Conservation (phyloP, 2,888 invertebrate genomes). For the Asteroscopus sphinx region DNA sequence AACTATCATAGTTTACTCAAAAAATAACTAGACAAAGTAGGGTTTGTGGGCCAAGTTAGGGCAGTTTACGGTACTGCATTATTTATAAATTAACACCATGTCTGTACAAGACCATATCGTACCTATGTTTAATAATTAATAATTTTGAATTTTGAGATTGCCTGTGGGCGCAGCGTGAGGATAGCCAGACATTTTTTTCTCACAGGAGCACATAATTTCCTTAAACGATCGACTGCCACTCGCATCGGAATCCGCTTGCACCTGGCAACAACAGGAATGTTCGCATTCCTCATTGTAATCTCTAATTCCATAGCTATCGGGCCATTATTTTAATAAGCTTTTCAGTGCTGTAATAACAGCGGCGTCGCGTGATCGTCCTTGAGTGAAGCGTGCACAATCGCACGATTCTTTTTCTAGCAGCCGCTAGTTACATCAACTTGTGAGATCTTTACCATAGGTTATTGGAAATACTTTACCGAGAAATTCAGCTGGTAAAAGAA, state of each 20-base stretch:
- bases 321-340: conserved; percentile 79
- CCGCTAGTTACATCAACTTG: conserved; percentile 65
- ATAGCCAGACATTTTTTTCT: conserved; percentile 43
- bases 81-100: no score
- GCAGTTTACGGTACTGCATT: no score
- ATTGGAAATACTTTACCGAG: conserved; percentile 63
- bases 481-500: conserved; percentile 53
- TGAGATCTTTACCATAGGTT: conserved; percentile 60
- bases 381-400: conserved; percentile 74
- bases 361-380: conserved; percentile 80
- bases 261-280: conserved; percentile 73
- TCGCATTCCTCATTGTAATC: conserved; percentile 76
- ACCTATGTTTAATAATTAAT: no score
- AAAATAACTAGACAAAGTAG: no score
- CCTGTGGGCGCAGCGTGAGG: conserved; percentile 15
- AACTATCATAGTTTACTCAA: no score
- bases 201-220: conserved; percentile 59
- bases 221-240: conserved; percentile 57
- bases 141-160: no score
- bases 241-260: conserved; percentile 58
- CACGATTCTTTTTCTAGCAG: conserved; percentile 74
- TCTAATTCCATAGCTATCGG: conserved; percentile 71
- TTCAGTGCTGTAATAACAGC: conserved; percentile 71
- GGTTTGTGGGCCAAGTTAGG: no score
- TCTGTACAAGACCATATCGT: no score